Evolutionary conservation across 2,797 vertebrate genomes (phyloP).

Genomic region (Ibycter americanus): DNA sequence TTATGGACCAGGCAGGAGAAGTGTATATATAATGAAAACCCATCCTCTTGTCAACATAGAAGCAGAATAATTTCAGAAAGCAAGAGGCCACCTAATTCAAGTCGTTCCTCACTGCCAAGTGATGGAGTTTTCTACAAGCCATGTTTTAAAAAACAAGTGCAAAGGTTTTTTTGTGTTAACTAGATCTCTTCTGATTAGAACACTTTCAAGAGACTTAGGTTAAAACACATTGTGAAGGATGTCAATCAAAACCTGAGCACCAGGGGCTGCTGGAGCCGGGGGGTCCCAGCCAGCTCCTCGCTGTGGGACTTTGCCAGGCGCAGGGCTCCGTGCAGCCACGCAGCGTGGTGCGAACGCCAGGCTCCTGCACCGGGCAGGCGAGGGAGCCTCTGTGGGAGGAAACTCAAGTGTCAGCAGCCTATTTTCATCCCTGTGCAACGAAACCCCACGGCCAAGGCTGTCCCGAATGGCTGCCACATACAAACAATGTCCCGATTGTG

Average conservation of each 20-base stretch:
- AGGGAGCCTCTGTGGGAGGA: not conserved
- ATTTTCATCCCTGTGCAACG: not conserved
- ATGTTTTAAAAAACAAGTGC: not conserved
- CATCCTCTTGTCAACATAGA: not conserved
- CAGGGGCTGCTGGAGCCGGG: not conserved
- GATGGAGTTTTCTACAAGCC: not conserved
- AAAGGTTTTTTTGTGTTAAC: not conserved
- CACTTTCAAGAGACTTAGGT: not conserved
- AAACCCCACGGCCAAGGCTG: not conserved
- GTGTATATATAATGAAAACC: not conserved
- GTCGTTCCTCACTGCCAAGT: fast-evolving
- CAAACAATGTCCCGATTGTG: slow-evolving; percentile 18
- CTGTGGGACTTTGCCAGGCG: fast-evolving
- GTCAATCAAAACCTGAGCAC: not conserved
- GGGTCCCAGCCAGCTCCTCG: fast-evolving
- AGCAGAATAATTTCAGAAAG: not conserved
- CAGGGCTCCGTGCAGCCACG: not conserved
- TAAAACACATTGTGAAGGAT: not conserved
- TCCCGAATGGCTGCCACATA: fast-evolving
- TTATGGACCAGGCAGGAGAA: not conserved
- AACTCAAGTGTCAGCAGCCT: not conserved
- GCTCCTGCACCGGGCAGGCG: not conserved
- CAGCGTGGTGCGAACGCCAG: fast-evolving
- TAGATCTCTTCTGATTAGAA: not conserved
- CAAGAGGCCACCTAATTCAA: not conserved